Evolutionary conservation across 2,888 invertebrate genomes (phyloP), one percentile per base, ranked within the genome.

Genomic region (Tinea semifulvella): DNA sequence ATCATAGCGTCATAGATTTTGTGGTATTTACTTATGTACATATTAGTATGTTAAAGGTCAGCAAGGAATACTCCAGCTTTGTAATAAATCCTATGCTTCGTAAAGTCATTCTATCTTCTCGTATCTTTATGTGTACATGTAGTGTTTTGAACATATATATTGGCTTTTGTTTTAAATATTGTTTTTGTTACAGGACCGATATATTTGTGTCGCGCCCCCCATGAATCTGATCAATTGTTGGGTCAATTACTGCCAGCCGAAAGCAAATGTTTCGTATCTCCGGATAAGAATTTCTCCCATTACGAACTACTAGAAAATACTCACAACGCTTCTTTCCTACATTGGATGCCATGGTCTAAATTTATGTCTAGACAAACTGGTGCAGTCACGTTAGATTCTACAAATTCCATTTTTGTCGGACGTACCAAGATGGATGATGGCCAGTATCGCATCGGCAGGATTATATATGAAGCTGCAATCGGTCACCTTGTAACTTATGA

Each of bases 241-340:
- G 93, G 93, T 1, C 85, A 85, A 53, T 79, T 90, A 49, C 74
- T 84, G 50, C 83, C 84, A 45, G 83, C 85, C 48, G 82, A 82
- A 52, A 67, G 63, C 16, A 81, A 83, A 7, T 92, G 91, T 60
- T 83, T 86, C 25, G 87, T 89, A 5, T 86, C 89, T 11, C 84
- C 72, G 52, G 85, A 81, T 19, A 83, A 84, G 54, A 74, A 80
- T 45, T 84, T 85, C 58, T 73, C 74, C 42, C 65, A 82, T 26
- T 90, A 89, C 63, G 90, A 92, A 61, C 83, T 92, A 18, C 76
- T 93, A 42, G 85, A 91, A 61, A 93, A 92, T 63, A 85, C 88
- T 49, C 92, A 92, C 54, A 87, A 87, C 52, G 88, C 91, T 47
- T 91, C 90, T 1, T 82, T 90, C 46, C 80, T 93, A 35, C 85